Conservation (phyloP, 1,140 invertebrate species). For the Bombus pyrosoma region DNA sequence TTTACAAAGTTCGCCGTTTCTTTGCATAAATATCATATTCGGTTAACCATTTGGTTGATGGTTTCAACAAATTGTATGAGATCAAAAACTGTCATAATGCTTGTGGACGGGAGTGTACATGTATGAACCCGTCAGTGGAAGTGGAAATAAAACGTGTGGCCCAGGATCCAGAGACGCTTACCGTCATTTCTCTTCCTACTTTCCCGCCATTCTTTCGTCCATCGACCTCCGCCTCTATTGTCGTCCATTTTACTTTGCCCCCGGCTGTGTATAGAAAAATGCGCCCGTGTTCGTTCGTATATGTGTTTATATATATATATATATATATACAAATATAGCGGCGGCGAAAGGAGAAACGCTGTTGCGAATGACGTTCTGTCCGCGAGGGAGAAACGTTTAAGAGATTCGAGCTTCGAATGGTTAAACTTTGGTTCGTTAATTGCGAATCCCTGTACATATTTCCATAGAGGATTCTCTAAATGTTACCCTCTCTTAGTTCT, state of each 20-base stretch:
- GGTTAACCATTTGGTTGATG: neutral
- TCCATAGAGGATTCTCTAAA: neutral
- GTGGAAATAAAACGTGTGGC: slow-evolving; percentile 31
- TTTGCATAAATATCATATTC: too few species aligned
- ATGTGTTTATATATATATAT: neutral
- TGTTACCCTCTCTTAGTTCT: neutral
- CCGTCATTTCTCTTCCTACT: slow-evolving; percentile 47
- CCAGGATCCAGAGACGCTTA: slow-evolving; percentile 52
- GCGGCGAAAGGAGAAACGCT: slow-evolving; percentile 13
- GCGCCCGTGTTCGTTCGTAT: neutral
- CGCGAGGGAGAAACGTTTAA: slow-evolving; percentile 16
- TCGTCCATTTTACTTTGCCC: slow-evolving; percentile 17
- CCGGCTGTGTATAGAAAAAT: slow-evolving; percentile 33
- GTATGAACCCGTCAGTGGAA: neutral
- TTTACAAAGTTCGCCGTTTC: too few species aligned
- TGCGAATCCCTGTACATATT: slow-evolving; percentile 2
- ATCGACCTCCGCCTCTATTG: neutral
- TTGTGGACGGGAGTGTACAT: neutral
- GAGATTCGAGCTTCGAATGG: neutral
- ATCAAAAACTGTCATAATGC: neutral
- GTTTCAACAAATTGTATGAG: neutral
- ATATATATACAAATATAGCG: neutral
- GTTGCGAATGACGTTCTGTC: slow-evolving; percentile 34
- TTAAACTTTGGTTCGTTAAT: neutral
- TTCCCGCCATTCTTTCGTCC: slow-evolving; percentile 39